phyloP scores from a whole-genome alignment of 2,797 vertebrate genomes.

The Spheniscus humboldti region DNA sequence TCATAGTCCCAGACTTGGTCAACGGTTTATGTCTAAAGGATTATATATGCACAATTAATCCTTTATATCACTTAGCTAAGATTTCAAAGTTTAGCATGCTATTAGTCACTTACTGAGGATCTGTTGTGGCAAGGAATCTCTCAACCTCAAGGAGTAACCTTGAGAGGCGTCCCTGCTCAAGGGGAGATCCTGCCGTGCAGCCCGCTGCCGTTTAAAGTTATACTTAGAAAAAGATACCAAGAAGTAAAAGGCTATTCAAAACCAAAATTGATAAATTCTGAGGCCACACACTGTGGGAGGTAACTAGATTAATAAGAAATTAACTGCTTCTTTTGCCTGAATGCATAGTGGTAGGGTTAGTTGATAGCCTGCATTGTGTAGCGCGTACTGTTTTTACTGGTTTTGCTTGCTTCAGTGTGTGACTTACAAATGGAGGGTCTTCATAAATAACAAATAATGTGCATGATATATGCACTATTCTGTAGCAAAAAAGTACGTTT shows the following conservation, averaged over 20 bases:
- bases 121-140: too few relatives aligned
- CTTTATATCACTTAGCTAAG: too few relatives aligned
- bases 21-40: too few relatives aligned
- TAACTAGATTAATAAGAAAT: neutral
- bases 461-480: neutral
- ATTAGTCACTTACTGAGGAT: too few relatives aligned
- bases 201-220: neutral
- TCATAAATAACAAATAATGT: neutral
- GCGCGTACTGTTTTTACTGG: accelerated
- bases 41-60: too few relatives aligned
- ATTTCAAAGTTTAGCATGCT: too few relatives aligned
- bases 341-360: neutral
- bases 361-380: accelerated
- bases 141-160: too few relatives aligned
- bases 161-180: too few relatives aligned
- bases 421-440: neutral
- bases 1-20: too few relatives aligned
- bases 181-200: too few relatives aligned
- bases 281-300: neutral
- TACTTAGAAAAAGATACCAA: neutral
- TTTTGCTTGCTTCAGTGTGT: neutral
- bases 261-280: neutral
- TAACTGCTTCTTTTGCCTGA: neutral
- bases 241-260: neutral
- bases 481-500: neutral